Conservation (phyloP, 2,888 invertebrate species). For the Campoplex capitator region DNA sequence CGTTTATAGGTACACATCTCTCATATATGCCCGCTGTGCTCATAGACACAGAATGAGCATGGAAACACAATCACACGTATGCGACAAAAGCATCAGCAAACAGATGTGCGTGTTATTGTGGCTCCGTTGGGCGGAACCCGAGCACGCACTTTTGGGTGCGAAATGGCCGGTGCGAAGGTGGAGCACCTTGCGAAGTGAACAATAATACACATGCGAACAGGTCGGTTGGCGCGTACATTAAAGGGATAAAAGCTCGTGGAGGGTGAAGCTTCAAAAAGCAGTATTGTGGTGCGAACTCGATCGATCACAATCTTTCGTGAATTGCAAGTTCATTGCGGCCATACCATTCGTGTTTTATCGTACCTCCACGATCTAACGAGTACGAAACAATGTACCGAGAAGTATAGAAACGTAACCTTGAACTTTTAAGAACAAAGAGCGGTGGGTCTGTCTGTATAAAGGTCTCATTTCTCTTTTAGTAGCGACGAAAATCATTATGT, state of each 20-base stretch:
- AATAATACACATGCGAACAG: conserved; percentile 45
- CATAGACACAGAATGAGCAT: conserved; percentile 19
- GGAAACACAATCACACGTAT: conserved; percentile 17
- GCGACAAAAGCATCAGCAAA: conserved; percentile 36
- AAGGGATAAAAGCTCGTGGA: conserved; percentile 25
- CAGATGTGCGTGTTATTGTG: conserved; percentile 44
- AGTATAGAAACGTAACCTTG: not conserved
- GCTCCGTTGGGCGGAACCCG: conserved; percentile 9
- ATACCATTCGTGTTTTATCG: conserved; percentile 26
- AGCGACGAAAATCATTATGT: not conserved
- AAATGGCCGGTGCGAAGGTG: conserved; percentile 37
- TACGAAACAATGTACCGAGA: not conserved
- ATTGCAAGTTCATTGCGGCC: conserved; percentile 44
- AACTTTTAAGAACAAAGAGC: conserved; percentile 3
- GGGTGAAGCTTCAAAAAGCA: not conserved
- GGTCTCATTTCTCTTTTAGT: not conserved
- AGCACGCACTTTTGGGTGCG: conserved; percentile 57
- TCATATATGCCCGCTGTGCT: conserved; percentile 31
- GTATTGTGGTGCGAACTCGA: not conserved
- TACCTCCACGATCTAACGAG: not conserved
- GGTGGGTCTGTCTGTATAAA: not conserved
- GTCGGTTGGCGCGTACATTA: conserved; percentile 23
- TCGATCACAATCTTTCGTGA: conserved; percentile 55
- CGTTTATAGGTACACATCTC: not conserved
- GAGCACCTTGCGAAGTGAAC: conserved; percentile 58